Base-by-base conservation (phyloP, 53 echinoderm and acorn worm species). In the Mesocentrotus franciscanus region DNA sequence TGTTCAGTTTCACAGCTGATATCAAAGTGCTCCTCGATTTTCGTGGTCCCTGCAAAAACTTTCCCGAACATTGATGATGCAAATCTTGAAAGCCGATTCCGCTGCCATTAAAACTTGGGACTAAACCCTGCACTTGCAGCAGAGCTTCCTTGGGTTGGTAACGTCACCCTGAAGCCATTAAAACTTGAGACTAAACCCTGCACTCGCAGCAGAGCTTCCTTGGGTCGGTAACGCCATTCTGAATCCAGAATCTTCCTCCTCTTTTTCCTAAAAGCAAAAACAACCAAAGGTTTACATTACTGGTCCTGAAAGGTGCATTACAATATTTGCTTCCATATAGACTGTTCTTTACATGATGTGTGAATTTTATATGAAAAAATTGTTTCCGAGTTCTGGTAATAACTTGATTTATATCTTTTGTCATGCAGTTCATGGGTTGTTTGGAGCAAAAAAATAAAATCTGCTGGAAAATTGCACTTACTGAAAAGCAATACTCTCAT, bases 131-230 rank as follows among this genome's bases (percentile, higher is more conserved):
- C 94, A 13, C 97, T 97, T 71, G 96, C 90, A 22, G 97, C 99
- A 61, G 98, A 97, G 64, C 96, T 96, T 30, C 99, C 99, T 29
- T 98, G 99, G 59, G 99, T 97, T 34, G 99, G 97, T 33, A 98
- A 61, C 0, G 97, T 96, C 90, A 99, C 90, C 56, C 97, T 56
- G 92, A 99, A 99, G 20, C 98, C 98, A 35, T n/a, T n/a, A n/a
- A 84, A 99, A 99, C 27, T 96, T 96, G 26, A 99, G 96, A 90
- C 92, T 98, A 93, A 98, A 98, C 55, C 99, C 99, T 16, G 95
- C 94, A 13, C 97, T 97, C 78, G 96, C 90, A 22, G 97, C 99
- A 61, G 98, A 97, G 64, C 96, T 96, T 30, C 99, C 99, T 29
- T 98, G 99, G 59, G 99, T 97, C n/a, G 99, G 97, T 33, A 98